Evolutionary conservation across 1,140 invertebrate species (phyloP).

Genomic region (Nymphalis io): DNA sequence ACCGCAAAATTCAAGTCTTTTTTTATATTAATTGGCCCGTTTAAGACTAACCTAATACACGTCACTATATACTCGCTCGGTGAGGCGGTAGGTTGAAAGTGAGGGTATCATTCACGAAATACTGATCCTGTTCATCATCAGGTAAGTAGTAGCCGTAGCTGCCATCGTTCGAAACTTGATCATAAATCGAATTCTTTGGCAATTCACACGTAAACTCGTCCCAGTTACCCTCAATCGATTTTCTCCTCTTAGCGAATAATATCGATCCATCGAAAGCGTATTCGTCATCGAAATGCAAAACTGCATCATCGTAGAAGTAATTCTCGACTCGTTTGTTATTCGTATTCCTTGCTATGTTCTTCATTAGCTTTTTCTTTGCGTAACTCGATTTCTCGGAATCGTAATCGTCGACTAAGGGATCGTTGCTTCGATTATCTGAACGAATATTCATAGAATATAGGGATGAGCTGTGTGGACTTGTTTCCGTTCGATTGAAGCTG

Average conservation of each 20-base stretch:
- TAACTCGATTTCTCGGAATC: conserved; percentile 77
- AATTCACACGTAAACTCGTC: conserved; percentile 58
- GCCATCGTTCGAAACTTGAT: conserved; percentile 74
- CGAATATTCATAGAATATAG: conserved; percentile 71
- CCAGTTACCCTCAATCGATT: conserved; percentile 69
- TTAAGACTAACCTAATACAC: conserved; percentile 44
- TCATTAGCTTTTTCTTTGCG: conserved; percentile 74
- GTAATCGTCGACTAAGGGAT: conserved; percentile 76
- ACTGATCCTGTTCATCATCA: conserved; percentile 68
- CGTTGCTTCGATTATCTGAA: conserved; percentile 73
- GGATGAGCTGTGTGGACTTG: conserved; percentile 68
- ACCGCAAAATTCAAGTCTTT: conserved; percentile 42
- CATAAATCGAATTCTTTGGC: conserved; percentile 49
- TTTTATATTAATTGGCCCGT: conserved; percentile 72
- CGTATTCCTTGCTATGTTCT: conserved; percentile 76
- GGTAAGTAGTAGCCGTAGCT: conserved; percentile 77
- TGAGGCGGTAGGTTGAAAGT: conserved; percentile 73
- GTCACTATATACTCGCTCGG: conserved; percentile 72
- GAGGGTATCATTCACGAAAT: conserved; percentile 74
- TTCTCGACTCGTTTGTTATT: conserved; percentile 60
- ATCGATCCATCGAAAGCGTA: conserved; percentile 77
- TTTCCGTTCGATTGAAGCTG: conserved; percentile 46
- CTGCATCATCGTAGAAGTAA: conserved; percentile 79
- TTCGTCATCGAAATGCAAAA: conserved; percentile 76
- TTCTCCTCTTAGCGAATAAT: conserved; percentile 75